These are phyloP conservation scores for Amphimallon solstitiale DNA, from an alignment of 2,888 invertebrate genomes.

Conservation along the genomic window DNA sequence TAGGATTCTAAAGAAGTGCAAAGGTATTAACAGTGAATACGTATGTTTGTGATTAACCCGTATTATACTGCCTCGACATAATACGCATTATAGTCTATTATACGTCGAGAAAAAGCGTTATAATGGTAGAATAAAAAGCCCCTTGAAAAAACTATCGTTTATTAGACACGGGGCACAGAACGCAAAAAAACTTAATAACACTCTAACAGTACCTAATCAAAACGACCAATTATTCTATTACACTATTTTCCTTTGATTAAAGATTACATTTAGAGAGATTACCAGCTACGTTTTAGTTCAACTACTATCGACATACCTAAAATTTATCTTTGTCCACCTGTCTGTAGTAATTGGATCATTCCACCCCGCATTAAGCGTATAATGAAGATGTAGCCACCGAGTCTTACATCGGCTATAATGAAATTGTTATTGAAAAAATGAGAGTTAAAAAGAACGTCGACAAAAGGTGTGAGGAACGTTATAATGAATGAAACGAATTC, in stretches of 20 bases:
- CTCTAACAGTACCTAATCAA: neutral
- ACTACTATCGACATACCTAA: neutral
- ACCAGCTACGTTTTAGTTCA: neutral
- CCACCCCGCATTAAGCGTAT: neutral
- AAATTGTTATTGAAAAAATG: conserved; percentile 15
- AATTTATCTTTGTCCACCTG: conserved; percentile 12
- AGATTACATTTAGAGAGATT: conserved; percentile 11
- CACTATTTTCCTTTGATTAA: neutral
- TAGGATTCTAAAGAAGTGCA: no score
- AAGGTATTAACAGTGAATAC: no score
- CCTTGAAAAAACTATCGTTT: neutral
- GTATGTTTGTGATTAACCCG: no score
- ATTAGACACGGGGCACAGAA: neutral
- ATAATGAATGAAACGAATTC: neutral
- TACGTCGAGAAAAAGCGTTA: no score
- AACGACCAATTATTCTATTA: conserved; percentile 1
- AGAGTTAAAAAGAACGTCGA: neutral
- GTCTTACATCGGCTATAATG: neutral
- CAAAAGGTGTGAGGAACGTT: neutral
- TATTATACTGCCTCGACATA: no score
- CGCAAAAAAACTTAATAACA: neutral
- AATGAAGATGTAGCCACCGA: conserved; percentile 5
- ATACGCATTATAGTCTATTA: no score
- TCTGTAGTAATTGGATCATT: conserved; percentile 16
- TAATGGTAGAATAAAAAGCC: no score